These are phyloP conservation scores for Cataglyphis altisquamis DNA, from an alignment of 2,888 invertebrate species.

Conservation along the genomic window DNA sequence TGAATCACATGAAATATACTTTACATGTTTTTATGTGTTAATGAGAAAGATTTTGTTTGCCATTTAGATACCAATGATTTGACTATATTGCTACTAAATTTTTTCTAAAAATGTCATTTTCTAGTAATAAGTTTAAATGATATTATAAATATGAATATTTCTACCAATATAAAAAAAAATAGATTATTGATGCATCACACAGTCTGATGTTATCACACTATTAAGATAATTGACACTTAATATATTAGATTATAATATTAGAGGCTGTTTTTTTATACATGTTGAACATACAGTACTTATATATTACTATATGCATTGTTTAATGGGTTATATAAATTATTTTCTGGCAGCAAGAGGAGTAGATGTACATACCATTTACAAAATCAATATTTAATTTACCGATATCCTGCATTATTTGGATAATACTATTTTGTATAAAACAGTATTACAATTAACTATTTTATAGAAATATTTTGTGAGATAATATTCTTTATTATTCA, in stretches of 20 bases:
- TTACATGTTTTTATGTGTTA: constrained; percentile 11
- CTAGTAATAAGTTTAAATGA: not conserved
- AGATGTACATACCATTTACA: not conserved
- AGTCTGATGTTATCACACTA: constrained; percentile 18
- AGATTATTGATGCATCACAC: constrained; percentile 11
- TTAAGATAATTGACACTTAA: constrained; percentile 41
- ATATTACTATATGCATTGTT: not conserved
- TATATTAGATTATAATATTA: constrained; percentile 21
- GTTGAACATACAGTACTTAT: constrained; percentile 13
- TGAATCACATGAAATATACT: not conserved
- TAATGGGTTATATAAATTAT: not conserved
- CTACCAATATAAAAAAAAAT: not conserved
- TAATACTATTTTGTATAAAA: constrained; percentile 19
- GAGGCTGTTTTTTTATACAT: constrained; percentile 24
- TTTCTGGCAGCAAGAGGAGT: not conserved
- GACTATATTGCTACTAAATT: constrained; percentile 9
- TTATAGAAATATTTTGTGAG: constrained; percentile 11
- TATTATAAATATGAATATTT: not conserved
- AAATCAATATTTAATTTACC: constrained; percentile 12
- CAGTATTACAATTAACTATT: constrained; percentile 37
- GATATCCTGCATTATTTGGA: not conserved
- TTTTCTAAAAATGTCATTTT: constrained; percentile 22
- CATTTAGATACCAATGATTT: constrained; percentile 21
- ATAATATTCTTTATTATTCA: not conserved
- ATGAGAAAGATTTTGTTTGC: constrained; percentile 10